A percentile compares a stretch with the other conserved stretches of the same genome.
phyloP scores from a whole-genome alignment of 1,140 invertebrate species.

The Drosophila malerkotliana region DNA sequence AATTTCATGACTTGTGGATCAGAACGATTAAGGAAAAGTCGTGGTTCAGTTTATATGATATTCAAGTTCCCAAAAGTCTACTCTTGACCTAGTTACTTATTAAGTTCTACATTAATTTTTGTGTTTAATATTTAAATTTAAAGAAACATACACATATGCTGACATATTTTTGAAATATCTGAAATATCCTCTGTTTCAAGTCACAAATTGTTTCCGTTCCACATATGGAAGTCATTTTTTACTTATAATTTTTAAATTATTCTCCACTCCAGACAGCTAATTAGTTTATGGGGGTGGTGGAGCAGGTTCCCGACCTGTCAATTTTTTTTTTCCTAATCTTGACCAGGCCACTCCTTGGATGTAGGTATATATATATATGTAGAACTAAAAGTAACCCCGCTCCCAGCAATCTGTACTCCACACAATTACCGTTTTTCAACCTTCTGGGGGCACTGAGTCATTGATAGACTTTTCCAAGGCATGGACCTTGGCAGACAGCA shows the following conservation, averaged over 20 bases:
- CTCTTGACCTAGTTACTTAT: too few relatives aligned
- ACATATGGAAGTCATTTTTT: neutral
- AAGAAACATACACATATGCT: too few relatives aligned
- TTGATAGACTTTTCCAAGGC: slow-evolving; percentile 11
- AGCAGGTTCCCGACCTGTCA: slow-evolving; percentile 1
- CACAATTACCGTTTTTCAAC: slow-evolving; percentile 18
- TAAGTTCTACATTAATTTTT: too few relatives aligned
- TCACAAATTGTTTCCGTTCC: neutral
- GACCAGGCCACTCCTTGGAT: slow-evolving; percentile 30
- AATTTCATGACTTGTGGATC: too few relatives aligned
- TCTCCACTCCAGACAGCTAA: slow-evolving; percentile 13
- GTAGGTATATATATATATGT: neutral
- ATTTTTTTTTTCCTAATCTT: neutral
- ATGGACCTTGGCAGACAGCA: slow-evolving; percentile 57
- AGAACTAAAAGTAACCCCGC: neutral
- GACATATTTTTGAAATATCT: too few relatives aligned
- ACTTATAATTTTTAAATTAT: neutral
- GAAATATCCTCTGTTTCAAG: neutral
- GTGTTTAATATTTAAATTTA: too few relatives aligned
- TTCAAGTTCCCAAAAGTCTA: too few relatives aligned
- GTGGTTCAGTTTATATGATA: too few relatives aligned
- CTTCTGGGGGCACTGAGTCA: slow-evolving; percentile 43
- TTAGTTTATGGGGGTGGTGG: slow-evolving; percentile 2
- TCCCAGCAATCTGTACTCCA: neutral
- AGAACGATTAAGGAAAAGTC: too few relatives aligned